Evolutionary conservation across 37 sponge, comb jelly and placozoan genomes (phyloP).

Genomic region (Lycopodina hypogea): DNA sequence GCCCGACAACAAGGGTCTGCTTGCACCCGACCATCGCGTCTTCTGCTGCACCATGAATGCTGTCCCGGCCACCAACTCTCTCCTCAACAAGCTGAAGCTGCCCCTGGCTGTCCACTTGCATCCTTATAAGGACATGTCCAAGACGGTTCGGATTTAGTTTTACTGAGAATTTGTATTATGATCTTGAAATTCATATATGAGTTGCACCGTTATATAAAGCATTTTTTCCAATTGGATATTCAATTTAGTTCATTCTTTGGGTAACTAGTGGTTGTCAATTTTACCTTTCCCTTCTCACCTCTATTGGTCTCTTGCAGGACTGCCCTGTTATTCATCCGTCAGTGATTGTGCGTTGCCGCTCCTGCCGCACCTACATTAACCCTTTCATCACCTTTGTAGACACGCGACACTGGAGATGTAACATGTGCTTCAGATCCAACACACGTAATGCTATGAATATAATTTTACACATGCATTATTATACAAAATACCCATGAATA

Average conservation of each 20-base stretch:
- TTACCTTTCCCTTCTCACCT: neutral
- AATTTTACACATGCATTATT: neutral
- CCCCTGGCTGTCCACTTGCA: constrained; percentile 93
- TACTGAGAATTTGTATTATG: neutral
- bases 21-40: constrained; percentile 60
- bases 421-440: constrained; percentile 92
- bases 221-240: neutral
- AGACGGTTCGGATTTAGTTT: constrained; percentile 50
- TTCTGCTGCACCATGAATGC: constrained; percentile 86
- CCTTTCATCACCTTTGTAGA: constrained; percentile 85
- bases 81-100: constrained; percentile 84
- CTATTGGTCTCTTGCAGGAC: constrained; percentile 12
- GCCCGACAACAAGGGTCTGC: constrained; percentile 25
- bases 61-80: constrained; percentile 71
- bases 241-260: neutral
- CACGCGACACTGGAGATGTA: constrained; percentile 91
- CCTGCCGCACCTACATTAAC: constrained; percentile 95
- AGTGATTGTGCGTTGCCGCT: constrained; percentile 79
- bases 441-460: constrained; percentile 45
- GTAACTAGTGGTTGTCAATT: neutral
- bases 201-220: neutral
- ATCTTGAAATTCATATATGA: neutral
- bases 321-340: constrained; percentile 73
- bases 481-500: too few species aligned
- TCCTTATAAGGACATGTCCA: constrained; percentile 75